These are phyloP conservation scores for Ceyx melanurus DNA, from an alignment of 2,113 vertebrate species.

Conservation along the genomic window DNA sequence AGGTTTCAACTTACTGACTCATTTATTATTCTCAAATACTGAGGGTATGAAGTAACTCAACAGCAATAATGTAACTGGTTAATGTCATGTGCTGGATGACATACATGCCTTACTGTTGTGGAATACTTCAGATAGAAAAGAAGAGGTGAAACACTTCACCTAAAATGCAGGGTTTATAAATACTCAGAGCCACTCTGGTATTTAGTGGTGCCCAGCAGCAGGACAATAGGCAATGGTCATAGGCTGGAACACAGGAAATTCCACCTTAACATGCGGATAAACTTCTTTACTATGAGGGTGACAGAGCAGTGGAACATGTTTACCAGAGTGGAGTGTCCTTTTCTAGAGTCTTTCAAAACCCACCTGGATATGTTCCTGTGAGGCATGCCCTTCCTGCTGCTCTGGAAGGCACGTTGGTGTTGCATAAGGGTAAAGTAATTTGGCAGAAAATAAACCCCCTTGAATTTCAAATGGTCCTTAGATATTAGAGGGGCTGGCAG, in stretches of 20 bases:
- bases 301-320: no score
- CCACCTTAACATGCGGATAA: no score
- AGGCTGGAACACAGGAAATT: not conserved
- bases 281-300: no score
- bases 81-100: not conserved
- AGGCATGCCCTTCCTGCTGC: no score
- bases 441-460: no score
- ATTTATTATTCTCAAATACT: not conserved
- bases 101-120: not conserved
- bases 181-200: rapidly evolving
- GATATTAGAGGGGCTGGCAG: no score
- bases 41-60: not conserved
- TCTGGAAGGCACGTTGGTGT: no score
- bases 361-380: no score
- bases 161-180: not conserved
- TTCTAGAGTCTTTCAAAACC: no score
- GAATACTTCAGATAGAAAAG: not conserved
- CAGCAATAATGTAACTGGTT: not conserved
- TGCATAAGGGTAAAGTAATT: no score
- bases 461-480: no score
- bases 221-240: not conserved
- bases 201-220: not conserved
- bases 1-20: not conserved
- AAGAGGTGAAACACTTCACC: not conserved
- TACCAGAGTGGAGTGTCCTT: no score